Evolutionary conservation across 1,140 invertebrate genomes (phyloP).

Genomic region (Oppia nitens): DNA sequence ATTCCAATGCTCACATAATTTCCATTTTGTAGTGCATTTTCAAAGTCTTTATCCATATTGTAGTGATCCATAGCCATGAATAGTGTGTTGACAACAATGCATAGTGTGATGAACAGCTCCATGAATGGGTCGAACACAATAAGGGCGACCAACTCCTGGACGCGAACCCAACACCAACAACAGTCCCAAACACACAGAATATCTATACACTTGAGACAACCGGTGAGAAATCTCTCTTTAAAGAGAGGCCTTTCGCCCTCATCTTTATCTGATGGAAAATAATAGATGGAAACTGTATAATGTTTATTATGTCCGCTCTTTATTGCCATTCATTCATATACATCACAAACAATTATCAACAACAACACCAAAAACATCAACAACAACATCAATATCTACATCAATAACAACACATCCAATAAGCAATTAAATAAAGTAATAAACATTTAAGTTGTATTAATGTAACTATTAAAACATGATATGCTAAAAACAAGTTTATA

Average conservation of each 20-base stretch:
- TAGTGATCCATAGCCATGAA: constrained; percentile 97
- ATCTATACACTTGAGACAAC: constrained; percentile 60
- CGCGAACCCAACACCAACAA: constrained; percentile 71
- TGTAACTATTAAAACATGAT: too few species aligned
- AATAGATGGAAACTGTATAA: constrained; percentile 24
- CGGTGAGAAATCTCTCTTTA: constrained; percentile 60
- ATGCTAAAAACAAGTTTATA: too few species aligned
- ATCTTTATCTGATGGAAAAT: constrained; percentile 22
- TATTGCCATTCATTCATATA: neutral
- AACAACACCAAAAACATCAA: too few species aligned
- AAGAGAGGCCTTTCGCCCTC: constrained; percentile 55
- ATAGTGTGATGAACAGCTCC: constrained; percentile 91
- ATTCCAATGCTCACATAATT: constrained; percentile 93
- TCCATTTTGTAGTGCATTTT: constrained; percentile 63
- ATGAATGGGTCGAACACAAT: constrained; percentile 95
- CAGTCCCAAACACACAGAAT: constrained; percentile 95
- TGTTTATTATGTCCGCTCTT: constrained; percentile 20
- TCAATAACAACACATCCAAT: too few species aligned
- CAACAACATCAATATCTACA: too few species aligned
- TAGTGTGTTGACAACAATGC: constrained; percentile 91
- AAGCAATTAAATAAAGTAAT: too few species aligned
- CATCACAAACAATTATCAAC: too few species aligned
- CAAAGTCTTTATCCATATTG: constrained; percentile 73
- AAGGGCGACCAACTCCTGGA: constrained; percentile 73
- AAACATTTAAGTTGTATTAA: too few species aligned